Conservation (phyloP, 2,113 vertebrate species). For the Collichthys lucidus region DNA sequence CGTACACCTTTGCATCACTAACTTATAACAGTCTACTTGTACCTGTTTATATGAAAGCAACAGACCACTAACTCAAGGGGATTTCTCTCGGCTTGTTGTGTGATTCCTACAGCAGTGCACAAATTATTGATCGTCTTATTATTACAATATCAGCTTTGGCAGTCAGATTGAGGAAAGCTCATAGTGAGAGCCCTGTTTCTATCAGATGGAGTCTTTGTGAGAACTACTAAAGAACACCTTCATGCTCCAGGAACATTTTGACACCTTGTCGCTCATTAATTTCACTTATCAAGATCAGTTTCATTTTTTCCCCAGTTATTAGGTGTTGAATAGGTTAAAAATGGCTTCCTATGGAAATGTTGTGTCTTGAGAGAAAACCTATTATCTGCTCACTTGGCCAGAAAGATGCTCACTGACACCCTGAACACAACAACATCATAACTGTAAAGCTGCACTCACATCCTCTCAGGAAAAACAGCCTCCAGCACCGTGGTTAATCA, state of each 20-base stretch:
- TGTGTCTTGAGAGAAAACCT: neutral
- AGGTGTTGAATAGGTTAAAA: too few species aligned
- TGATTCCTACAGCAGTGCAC: neutral
- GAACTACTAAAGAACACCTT: neutral
- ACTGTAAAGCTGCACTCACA: neutral
- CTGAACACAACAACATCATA: slow-evolving; percentile 3
- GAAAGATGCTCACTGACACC: neutral
- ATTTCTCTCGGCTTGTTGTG: neutral
- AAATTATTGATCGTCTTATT: neutral
- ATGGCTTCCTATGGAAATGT: neutral
- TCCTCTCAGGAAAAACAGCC: neutral
- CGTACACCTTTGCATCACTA: neutral
- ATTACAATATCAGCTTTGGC: neutral
- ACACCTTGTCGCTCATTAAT: too few species aligned
- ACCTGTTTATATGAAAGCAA: neutral
- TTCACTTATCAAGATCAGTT: neutral
- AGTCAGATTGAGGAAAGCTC: neutral
- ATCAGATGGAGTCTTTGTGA: neutral
- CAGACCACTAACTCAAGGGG: neutral
- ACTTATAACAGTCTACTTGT: neutral
- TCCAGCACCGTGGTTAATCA: slow-evolving; percentile 18
- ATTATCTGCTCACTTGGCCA: neutral
- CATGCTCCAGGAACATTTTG: too few species aligned
- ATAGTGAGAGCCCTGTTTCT: neutral
- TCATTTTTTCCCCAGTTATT: neutral